Evolutionary conservation across 2,113 vertebrate genomes (phyloP), one percentile per base, ranked within the genome.

Genomic region (Apaloderma vittatum): DNA sequence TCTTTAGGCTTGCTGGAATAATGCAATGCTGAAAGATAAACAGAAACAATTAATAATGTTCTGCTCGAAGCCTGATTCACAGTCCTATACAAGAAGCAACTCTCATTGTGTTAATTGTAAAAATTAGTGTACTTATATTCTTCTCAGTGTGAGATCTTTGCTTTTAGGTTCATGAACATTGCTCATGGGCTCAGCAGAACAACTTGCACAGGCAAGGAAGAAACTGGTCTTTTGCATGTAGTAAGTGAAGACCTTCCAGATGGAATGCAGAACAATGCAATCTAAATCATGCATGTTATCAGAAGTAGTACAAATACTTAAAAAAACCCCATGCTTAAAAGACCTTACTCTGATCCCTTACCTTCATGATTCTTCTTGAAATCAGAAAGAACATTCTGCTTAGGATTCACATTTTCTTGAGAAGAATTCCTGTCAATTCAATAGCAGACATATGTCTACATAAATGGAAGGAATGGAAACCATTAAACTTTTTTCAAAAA

Each of bases 341-440:
- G 20, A n/a, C 34, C n/a, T 73, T 49, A 80, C 20, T 74, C 55
- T 63, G 40, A 34, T 80, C 16, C 51, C 30, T 75, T 97, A 98
- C 98, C 98, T 97, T 97, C 86, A 75, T 83, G 83, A 65, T 87
- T 96, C 96, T 96, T 96, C 37, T 15, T 80, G 76, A 88, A 76
- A 45, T 92, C 48, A 51, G 92, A 95, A 83, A 70, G 79, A 63
- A 80, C 16, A 9, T 77, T 97, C 48, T 94, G 77, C 71, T 97
- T 98, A 68, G 46, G 54, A 48, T 30, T 94, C 10, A 4, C 49
- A 57, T 92, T 93, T 78, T 96, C 93, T 81, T 87, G 26, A 67
- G 93, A 97, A 92, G 74, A 83, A 94, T 92, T 94, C 98, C 98
- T 98, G 97, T 58, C 76, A 96, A 97, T 77, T 52, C 68, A 97